These are phyloP conservation scores for Holcopasites calliopsidis DNA, from an alignment of 1,140 invertebrate species.

Conservation along the genomic window DNA sequence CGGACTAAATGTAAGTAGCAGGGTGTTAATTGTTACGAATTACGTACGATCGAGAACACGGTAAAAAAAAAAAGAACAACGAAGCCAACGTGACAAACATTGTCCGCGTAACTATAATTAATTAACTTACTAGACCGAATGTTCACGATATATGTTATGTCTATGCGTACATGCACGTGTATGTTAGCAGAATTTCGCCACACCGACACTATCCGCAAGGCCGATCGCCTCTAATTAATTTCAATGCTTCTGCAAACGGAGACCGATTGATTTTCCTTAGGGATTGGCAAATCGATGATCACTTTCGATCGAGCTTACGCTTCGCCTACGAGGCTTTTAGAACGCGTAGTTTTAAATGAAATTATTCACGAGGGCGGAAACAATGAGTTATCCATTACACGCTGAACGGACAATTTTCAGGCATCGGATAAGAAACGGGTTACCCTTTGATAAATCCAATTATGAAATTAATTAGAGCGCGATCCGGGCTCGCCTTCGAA, in stretches of 20 bases:
- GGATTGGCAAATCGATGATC: background rate
- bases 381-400: slow-evolving; percentile 21
- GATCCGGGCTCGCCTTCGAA: slow-evolving; percentile 5
- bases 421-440: slow-evolving; percentile 9
- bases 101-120: slow-evolving; percentile 57
- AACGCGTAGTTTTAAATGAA: background rate
- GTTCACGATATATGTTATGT: slow-evolving; percentile 40
- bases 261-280: background rate
- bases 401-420: background rate
- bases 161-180: slow-evolving; percentile 41
- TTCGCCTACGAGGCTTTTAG: background rate
- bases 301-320: background rate
- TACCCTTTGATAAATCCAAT: slow-evolving; percentile 21
- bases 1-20: background rate
- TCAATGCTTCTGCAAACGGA: background rate
- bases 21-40: slow-evolving; percentile 26
- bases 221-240: slow-evolving; percentile 27
- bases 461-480: slow-evolving; percentile 43
- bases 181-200: slow-evolving; percentile 42
- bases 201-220: slow-evolving; percentile 22
- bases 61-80: slow-evolving; percentile 58
- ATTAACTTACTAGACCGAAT: slow-evolving; percentile 41
- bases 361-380: background rate
- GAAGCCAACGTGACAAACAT: slow-evolving; percentile 52
- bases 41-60: slow-evolving; percentile 44